Base-by-base conservation (phyloP, 2,113 vertebrate genomes). In the Leptocoma aspasia region DNA sequence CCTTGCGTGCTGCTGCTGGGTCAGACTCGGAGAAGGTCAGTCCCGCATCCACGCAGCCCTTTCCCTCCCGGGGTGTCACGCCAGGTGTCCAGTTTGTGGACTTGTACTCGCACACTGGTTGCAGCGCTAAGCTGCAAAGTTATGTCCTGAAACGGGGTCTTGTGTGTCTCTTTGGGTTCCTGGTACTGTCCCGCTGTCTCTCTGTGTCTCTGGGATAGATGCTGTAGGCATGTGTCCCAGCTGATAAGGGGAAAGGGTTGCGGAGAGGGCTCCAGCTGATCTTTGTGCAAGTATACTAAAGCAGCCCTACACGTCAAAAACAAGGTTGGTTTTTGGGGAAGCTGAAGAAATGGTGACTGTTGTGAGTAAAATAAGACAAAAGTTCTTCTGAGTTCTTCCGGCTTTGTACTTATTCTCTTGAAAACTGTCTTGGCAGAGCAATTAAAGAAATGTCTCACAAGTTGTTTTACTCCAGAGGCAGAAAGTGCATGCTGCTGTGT, bases 271-370 rank as follows among this genome's bases (percentile, higher is more conserved):
- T 91, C 7, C 11, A 2, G 37, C 2, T 20, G 11, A 2, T 41
- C 49, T 33, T 73, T 6, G 54, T 11, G 5, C 4, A 1, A 47
- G 5, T 31, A 0, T 35, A 2, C 13, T 16, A 28, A 57, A 64
- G 33, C n/a, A 17, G 41, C 6, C 1, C 0, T 39, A 11, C 2
- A 5, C 2, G 3, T 14, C 7, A 13, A 65, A 65, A 65, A 16
- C 0, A 8, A 5, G 45, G 19, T 3, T 64, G 64, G 2, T 23
- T 47, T 82, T 15, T 1, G 12, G 63, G 17, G 31, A 39, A 86
- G 17, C 35, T 41, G 13, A 8, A 50, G 47, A 63, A 39, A 9
- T 15, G 18, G 6, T 54, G 13, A 1, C 21, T 41, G 33, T 10
- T 59, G 23, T 13, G n/a, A 35, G 35, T 42, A 41, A 77, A 76